Evolutionary conservation across 1,140 invertebrate genomes (phyloP).

Genomic region (Drosophila guanche): DNA sequence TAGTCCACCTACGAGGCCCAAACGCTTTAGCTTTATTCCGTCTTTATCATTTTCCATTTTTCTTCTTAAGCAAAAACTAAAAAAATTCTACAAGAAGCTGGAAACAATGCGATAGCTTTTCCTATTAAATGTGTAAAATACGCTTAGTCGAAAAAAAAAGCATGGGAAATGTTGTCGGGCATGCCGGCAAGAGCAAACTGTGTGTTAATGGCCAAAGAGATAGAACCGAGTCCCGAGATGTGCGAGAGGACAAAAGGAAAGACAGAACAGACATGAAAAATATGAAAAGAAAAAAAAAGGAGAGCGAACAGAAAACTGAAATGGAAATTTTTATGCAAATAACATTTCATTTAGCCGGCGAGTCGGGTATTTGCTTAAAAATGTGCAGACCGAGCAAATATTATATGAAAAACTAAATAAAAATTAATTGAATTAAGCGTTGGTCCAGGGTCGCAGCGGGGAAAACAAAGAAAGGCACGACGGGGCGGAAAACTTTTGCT

Average conservation of each 20-base stretch:
- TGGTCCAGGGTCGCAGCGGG: slow-evolving; percentile 26
- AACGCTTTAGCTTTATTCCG: slow-evolving; percentile 21
- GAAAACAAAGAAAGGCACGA: slow-evolving; percentile 21
- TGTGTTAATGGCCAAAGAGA: slow-evolving; percentile 70
- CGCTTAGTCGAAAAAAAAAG: slow-evolving; percentile 55
- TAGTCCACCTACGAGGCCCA: slow-evolving; percentile 44
- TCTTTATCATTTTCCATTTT: slow-evolving; percentile 25
- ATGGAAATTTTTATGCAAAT: slow-evolving; percentile 78
- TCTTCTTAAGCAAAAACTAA: slow-evolving; percentile 49
- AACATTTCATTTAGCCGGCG: slow-evolving; percentile 77
- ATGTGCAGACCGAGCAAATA: slow-evolving; percentile 76
- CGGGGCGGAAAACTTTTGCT: slow-evolving; percentile 49
- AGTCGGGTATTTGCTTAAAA: slow-evolving; percentile 71
- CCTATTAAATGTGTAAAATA: slow-evolving; percentile 76
- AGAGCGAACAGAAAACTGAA: slow-evolving; percentile 35
- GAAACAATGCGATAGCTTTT: slow-evolving; percentile 53
- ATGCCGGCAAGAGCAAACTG: slow-evolving; percentile 57
- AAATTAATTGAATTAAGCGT: slow-evolving; percentile 81
- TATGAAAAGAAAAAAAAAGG: slow-evolving; percentile 50
- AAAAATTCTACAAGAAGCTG: slow-evolving; percentile 63
- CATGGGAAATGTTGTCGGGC: slow-evolving; percentile 22
- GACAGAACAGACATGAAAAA: slow-evolving; percentile 31
- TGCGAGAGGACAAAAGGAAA: slow-evolving; percentile 52
- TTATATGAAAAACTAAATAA: slow-evolving; percentile 79
- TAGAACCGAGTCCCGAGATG: slow-evolving; percentile 20